phyloP scores from a whole-genome alignment of 2,797 vertebrate genomes.

The Sardinella longiceps region DNA sequence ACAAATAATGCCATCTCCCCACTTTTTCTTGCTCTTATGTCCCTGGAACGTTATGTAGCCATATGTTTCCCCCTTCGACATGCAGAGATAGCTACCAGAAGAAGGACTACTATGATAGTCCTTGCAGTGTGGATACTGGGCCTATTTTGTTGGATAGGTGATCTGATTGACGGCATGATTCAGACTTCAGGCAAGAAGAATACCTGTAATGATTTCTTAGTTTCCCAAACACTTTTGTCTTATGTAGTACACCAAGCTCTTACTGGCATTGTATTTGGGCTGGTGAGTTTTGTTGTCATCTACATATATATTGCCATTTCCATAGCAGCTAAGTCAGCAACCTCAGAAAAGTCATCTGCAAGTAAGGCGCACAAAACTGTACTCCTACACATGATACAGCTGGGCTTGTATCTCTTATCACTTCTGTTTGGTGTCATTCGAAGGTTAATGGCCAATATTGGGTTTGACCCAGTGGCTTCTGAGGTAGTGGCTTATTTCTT shows the following conservation, averaged over 20 bases:
- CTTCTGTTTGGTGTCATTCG: slow-evolving; percentile 23
- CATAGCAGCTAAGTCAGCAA: slow-evolving; percentile 54
- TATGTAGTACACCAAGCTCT: slow-evolving; percentile 17
- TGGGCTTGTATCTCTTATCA: slow-evolving; percentile 48
- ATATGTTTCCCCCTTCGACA: slow-evolving; percentile 41
- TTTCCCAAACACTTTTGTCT: slow-evolving; percentile 8
- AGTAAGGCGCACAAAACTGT: slow-evolving; percentile 51
- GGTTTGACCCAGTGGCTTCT: not conserved
- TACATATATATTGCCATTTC: slow-evolving; percentile 52
- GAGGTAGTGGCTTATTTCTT: slow-evolving; percentile 18
- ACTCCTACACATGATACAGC: slow-evolving; percentile 59
- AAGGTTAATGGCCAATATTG: not conserved
- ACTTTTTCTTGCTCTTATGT: slow-evolving; percentile 42
- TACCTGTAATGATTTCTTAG: slow-evolving; percentile 22
- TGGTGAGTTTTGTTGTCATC: slow-evolving; percentile 12
- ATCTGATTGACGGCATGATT: not conserved
- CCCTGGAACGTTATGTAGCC: slow-evolving; percentile 44
- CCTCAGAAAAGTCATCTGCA: slow-evolving; percentile 48
- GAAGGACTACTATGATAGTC: slow-evolving; percentile 20
- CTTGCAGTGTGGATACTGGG: slow-evolving; percentile 30
- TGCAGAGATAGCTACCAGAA: slow-evolving; percentile 24
- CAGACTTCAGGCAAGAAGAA: not conserved
- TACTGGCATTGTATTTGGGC: slow-evolving; percentile 42
- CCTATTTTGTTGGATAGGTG: not conserved
- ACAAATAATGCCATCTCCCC: slow-evolving; percentile 15